Conservation (phyloP, 2,113 vertebrate species). For the Aythya baeri region DNA sequence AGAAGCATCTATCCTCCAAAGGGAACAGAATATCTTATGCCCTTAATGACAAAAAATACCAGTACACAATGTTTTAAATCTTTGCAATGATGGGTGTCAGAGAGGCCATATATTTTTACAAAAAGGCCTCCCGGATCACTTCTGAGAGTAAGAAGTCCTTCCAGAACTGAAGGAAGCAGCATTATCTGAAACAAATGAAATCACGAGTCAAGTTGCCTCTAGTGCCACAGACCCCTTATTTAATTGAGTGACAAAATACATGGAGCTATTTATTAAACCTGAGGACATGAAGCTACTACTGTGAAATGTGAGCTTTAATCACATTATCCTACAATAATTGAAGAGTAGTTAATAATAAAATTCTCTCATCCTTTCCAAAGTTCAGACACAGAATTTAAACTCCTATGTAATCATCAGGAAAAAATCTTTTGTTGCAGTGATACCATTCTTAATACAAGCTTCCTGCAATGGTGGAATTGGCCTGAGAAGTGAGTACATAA, state of each 20-base stretch:
- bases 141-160: neutral
- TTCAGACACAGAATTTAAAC: constrained; percentile 9
- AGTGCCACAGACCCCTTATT: neutral
- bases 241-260: neutral
- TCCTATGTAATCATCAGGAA: constrained; percentile 4
- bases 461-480: constrained; percentile 25
- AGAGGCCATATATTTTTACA: neutral
- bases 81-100: neutral
- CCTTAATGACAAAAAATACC: neutral
- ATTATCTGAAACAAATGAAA: neutral
- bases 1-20: neutral
- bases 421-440: neutral
- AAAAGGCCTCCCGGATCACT: neutral
- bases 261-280: neutral
- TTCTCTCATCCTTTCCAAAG: neutral
- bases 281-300: neutral
- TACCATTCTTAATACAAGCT: constrained; percentile 10
- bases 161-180: neutral
- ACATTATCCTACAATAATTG: neutral
- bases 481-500: constrained; percentile 20
- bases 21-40: neutral
- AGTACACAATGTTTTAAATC: neutral
- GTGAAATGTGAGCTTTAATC: constrained; percentile 3
- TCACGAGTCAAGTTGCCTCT: neutral
- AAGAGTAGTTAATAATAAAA: neutral